Base-by-base conservation (phyloP, 2,888 invertebrate species). In the Andrena hattorfiana region DNA sequence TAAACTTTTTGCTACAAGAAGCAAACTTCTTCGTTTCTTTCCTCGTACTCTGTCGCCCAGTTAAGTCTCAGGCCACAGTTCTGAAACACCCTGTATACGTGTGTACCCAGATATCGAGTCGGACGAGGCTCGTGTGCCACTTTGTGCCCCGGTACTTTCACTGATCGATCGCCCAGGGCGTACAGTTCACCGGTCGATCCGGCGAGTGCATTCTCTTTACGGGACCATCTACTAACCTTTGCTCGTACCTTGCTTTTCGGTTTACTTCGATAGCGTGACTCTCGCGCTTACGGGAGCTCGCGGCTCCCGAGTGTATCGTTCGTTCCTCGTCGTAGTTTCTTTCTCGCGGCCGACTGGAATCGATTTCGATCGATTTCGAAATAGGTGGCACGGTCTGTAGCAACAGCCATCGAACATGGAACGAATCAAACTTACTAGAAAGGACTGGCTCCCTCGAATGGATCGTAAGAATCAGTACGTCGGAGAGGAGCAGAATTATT, bases 131-230 rank as follows among this genome's bases (percentile, higher is more conserved):
- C 59, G 71, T 80, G 78, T 85, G 77, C 84, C 54, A 82, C 84
- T 83, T 84, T 70, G 72, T 63, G 28, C 23, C 60, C 28, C 42
- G 59, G 77, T 81, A 85, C 88, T 88, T 88, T 88, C 87, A 87
- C 88, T 85, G 87, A 87, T 88, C 88, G 74, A 88, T 86, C 87
- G 84, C 51, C 59, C 75, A 49, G 68, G 71, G 70, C 68, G 68
- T 71, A 66, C 75, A 74, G 72, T 82, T 82, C 68, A 74, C 84
- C 83, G 79, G 70, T 79, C 66, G 75, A 71, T 75, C 70, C 60
- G 56, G 66, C 75, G 79, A 87, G 72, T 74, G 71, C 71, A 77
- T 81, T 88, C 77, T 81, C 79, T 77, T 81, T 75, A 30, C 75
- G 66, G 56, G 59, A 59, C 42, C 77, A 80, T 87, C 82, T 77